Conservation (phyloP, 2,797 vertebrate genomes). For the Prunella strophiata region DNA sequence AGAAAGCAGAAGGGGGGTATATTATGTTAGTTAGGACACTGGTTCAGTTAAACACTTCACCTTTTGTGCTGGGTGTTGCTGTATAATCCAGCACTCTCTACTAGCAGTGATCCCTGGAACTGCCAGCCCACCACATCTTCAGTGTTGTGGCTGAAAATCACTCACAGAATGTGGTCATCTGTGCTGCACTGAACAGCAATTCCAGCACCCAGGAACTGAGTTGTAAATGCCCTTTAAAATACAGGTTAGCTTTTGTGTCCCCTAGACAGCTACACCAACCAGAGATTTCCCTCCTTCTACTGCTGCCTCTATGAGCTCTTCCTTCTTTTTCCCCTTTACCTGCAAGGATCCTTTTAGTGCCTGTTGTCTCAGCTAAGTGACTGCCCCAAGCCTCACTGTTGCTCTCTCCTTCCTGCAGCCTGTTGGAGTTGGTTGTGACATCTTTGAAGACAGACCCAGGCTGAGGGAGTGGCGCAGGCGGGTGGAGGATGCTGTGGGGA, state of each 20-base stretch:
- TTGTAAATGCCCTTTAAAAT: not conserved
- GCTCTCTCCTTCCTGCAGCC: slow-evolving; percentile 68
- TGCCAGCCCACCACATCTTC: not conserved
- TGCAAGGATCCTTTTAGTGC: not conserved
- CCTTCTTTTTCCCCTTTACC: not conserved
- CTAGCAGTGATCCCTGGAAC: not conserved
- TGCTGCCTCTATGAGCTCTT: not conserved
- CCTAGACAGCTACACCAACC: rapidly evolving
- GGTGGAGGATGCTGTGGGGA: slow-evolving; percentile 78
- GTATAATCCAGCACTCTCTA: not conserved
- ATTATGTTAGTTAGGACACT: not conserved
- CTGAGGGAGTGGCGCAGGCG: slow-evolving; percentile 81
- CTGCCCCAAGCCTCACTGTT: not conserved
- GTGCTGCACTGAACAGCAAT: not conserved
- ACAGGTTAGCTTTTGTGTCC: not conserved
- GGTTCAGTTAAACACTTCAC: not conserved
- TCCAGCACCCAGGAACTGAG: not conserved
- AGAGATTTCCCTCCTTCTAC: not conserved
- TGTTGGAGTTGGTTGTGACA: slow-evolving; percentile 75
- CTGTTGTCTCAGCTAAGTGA: not conserved
- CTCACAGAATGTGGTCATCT: not conserved
- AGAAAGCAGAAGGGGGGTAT: not conserved
- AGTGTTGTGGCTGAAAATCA: not conserved
- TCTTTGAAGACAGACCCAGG: slow-evolving; percentile 77
- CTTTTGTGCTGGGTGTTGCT: not conserved